Evolutionary conservation across 2,888 invertebrate genomes (phyloP).

Genomic region (Erannis defoliaria): DNA sequence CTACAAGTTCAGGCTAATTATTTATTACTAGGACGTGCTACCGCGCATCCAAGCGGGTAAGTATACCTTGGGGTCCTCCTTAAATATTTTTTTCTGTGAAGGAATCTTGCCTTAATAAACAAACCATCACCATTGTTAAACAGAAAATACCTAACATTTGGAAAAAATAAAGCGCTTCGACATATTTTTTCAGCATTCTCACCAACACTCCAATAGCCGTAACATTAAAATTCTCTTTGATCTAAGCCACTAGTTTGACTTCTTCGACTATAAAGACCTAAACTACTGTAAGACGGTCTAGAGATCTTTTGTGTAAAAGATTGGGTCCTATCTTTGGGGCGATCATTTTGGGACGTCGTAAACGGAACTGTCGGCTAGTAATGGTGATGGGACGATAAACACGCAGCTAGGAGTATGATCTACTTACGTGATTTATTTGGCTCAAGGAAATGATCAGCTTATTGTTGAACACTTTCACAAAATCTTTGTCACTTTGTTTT

Average conservation of each 20-base stretch:
- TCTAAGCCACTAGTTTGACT: not conserved
- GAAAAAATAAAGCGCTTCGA: too few relatives aligned
- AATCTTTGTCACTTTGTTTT: too few relatives aligned
- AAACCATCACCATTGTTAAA: too few relatives aligned
- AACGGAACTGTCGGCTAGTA: not conserved
- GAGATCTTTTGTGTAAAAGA: constrained; percentile 11
- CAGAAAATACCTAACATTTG: too few relatives aligned
- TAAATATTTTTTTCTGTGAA: too few relatives aligned
- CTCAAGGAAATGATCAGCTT: not conserved
- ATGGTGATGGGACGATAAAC: constrained; percentile 6
- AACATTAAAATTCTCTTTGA: not conserved
- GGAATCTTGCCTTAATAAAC: too few relatives aligned
- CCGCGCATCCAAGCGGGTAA: too few relatives aligned
- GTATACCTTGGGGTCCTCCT: too few relatives aligned
- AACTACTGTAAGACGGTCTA: not conserved
- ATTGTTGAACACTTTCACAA: not conserved
- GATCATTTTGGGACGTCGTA: constrained; percentile 4
- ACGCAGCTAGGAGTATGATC: not conserved
- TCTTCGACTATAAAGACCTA: constrained; percentile 1
- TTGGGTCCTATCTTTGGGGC: constrained; percentile 8
- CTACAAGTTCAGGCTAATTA: too few relatives aligned
- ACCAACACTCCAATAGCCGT: too few relatives aligned
- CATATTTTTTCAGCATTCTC: too few relatives aligned
- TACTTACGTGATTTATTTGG: not conserved
- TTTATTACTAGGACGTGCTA: too few relatives aligned